phyloP scores from a whole-genome alignment of 1,140 invertebrate genomes.

The Dreissena rostriformis region DNA sequence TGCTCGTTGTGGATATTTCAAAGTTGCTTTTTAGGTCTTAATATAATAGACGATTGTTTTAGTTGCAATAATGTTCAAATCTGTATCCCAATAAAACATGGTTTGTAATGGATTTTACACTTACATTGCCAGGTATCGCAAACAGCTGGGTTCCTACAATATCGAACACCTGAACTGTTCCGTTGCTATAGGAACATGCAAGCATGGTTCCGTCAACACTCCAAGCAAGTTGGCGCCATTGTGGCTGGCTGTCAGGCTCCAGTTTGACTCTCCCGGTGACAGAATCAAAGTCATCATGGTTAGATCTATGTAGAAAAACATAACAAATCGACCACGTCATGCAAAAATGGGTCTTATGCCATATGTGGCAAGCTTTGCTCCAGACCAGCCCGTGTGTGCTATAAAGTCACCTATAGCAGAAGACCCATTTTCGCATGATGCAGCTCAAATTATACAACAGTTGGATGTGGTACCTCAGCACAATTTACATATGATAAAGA shows the following conservation, averaged over 20 bases:
- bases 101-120: slow-evolving; percentile 62
- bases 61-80: not conserved
- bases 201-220: slow-evolving; percentile 89
- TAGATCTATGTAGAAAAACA: slow-evolving; percentile 62
- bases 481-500: no score
- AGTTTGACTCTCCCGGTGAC: slow-evolving; percentile 80
- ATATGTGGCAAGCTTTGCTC: no score
- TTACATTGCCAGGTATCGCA: slow-evolving; percentile 85
- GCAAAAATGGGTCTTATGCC: no score
- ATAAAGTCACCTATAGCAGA: no score
- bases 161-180: slow-evolving; percentile 89
- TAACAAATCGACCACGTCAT: no score
- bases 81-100: slow-evolving; percentile 2
- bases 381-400: no score
- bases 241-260: slow-evolving; percentile 85
- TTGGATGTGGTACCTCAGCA: no score
- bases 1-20: no score
- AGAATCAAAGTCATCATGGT: slow-evolving; percentile 70
- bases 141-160: slow-evolving; percentile 88
- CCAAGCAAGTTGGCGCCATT: slow-evolving; percentile 87
- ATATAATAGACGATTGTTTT: not conserved
- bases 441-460: no score
- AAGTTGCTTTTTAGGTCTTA: no score
- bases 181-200: slow-evolving; percentile 88
- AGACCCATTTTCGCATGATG: no score